Conservation (phyloP, 2,797 vertebrate genomes). For the Acanthurus leucopareius region DNA sequence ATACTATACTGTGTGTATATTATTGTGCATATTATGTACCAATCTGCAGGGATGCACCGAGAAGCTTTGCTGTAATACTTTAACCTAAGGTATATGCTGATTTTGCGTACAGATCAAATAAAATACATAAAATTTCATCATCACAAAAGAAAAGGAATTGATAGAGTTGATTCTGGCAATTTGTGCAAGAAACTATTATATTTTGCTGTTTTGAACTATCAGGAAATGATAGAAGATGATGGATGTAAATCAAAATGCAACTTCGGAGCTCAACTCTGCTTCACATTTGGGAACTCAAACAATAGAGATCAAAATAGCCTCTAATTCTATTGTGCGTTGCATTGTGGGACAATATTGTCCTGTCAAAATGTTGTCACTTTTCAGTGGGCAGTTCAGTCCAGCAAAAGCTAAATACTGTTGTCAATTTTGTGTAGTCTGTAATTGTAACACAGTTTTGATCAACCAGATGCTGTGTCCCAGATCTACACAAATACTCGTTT, state of each 20-base stretch:
- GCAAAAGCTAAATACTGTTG: neutral
- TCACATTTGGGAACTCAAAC: neutral
- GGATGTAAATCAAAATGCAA: neutral
- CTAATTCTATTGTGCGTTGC: neutral
- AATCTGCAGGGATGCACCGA: too few species aligned
- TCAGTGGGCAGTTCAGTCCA: neutral
- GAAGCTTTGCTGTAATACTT: neutral
- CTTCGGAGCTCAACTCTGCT: neutral
- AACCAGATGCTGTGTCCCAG: constrained; percentile 23
- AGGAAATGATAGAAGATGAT: neutral
- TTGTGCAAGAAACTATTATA: neutral
- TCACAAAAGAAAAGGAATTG: neutral
- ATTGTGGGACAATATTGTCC: neutral
- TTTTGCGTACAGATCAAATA: neutral
- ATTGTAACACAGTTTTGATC: constrained; percentile 9
- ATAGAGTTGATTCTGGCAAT: neutral
- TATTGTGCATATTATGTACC: too few species aligned
- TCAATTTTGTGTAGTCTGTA: neutral
- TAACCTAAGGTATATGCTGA: neutral
- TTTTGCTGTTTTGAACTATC: neutral
- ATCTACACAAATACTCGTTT: constrained; percentile 15
- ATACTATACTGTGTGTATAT: too few species aligned
- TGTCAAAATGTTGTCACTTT: neutral
- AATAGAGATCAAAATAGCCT: neutral
- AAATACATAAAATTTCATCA: neutral